Base-by-base conservation (phyloP, 1,140 invertebrate genomes). In the Monochamus saltuarius region DNA sequence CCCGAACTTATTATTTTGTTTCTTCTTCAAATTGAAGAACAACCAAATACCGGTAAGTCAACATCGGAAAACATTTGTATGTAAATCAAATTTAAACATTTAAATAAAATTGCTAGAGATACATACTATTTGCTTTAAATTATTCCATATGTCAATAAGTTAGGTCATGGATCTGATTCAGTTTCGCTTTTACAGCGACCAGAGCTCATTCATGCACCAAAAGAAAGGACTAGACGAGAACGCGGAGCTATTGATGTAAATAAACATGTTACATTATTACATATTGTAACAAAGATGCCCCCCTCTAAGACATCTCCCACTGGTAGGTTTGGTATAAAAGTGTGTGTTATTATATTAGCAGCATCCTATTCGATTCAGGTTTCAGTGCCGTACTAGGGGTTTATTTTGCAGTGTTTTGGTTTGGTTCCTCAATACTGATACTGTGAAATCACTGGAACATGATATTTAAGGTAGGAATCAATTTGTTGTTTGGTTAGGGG, bases 341-440 rank as follows among this genome's bases (percentile, higher is more conserved):
- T 56, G 40, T 56, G 43, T 45, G 49, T 51, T 51, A 51, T 51
- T 35, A 37, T 45, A 45, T 56, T 56, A 45, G 40, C 53, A 56
- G 53, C 53, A 56, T 56, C 53, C 53, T 56, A 45, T 56, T 56
- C 53, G 36, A 56, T 56, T 40, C 14, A 37, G 10, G 53, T 56
- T 45, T 37, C 53, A 56, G 53, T 56, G 53, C 22, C 53, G 53
- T 39, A 29, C 40, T 45, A 56, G 34, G 53, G 53, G 34, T 19
- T 17, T 46, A 46, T 46, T 46, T 46, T 19, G 22, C 22, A 29
- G 22, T 29, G 22, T 29, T 29, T 29, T 29, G 22, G 22, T 29
- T 29, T 29, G 2, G 2, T 29, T 6, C 22, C 22, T 29, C 22
- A 29, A n/a, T 16, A 38, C 39, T 16, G 14, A 53, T 53, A 39